Percentiles rank a stretch among this genome's conserved stretches.
Evolutionary conservation across 2,888 invertebrate genomes (phyloP).

Genomic region (Eurois occulta): DNA sequence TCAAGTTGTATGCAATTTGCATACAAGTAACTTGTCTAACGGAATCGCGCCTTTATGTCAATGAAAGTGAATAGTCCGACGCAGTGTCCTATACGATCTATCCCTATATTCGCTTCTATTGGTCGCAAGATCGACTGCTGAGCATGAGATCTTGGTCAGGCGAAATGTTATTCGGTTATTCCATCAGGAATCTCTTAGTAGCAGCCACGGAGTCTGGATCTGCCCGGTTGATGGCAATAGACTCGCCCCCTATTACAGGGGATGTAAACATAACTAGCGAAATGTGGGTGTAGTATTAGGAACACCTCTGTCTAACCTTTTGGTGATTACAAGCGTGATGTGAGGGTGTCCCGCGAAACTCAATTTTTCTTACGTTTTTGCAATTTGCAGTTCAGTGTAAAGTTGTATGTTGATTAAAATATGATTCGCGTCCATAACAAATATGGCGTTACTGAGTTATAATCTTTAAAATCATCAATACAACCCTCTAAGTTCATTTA

Average conservation of each 20-base stretch:
- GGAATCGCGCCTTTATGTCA: too few relatives aligned
- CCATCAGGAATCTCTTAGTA: neutral
- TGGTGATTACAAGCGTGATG: neutral
- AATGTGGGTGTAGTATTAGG: neutral
- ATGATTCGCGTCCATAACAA: too few relatives aligned
- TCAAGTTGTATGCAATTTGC: too few relatives aligned
- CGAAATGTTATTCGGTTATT: neutral
- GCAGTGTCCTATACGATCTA: neutral
- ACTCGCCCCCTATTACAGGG: neutral
- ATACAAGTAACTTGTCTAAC: too few relatives aligned
- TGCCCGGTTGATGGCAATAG: neutral
- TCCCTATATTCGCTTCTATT: neutral
- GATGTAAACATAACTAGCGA: neutral
- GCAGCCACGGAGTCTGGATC: neutral
- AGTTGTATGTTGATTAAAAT: too few relatives aligned
- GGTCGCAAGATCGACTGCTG: neutral
- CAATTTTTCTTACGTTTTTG: too few relatives aligned
- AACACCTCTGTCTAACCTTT: neutral
- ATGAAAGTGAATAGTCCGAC: neutral
- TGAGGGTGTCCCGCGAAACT: too few relatives aligned
- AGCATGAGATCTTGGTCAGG: neutral
- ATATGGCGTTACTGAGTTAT: too few relatives aligned
- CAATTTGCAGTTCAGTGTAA: too few relatives aligned
- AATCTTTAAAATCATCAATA: too few relatives aligned
- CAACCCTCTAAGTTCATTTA: too few relatives aligned